These are phyloP conservation scores for Semotilus atromaculatus DNA, from an alignment of 2,797 vertebrate species.

Conservation along the genomic window DNA sequence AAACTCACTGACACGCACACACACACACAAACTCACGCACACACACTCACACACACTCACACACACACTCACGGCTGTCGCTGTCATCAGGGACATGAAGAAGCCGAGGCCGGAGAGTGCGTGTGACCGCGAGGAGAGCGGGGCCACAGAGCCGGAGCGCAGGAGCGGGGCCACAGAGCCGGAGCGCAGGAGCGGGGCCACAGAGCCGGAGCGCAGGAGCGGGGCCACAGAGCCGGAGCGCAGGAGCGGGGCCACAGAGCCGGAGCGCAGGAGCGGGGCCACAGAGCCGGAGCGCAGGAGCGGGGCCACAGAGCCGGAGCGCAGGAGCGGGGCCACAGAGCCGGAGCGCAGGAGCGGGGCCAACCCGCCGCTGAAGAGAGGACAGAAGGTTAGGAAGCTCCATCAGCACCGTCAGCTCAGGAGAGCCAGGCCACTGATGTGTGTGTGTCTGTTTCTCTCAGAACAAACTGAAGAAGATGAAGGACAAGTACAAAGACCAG, in stretches of 20 bases:
- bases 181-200: constrained; percentile 67
- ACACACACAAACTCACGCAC: no score
- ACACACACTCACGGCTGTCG: constrained; percentile 3
- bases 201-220: constrained; percentile 67
- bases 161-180: not conserved
- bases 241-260: constrained; percentile 65
- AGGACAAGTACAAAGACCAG: constrained; percentile 98
- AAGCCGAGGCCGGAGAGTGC: constrained; percentile 80
- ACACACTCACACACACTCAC: no score
- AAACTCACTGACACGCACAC: no score
- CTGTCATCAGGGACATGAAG: constrained; percentile 86
- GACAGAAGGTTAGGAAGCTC: constrained; percentile 85
- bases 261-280: constrained; percentile 66
- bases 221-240: constrained; percentile 60
- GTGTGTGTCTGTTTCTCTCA: not conserved
- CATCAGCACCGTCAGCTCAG: no score
- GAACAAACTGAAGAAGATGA: constrained; percentile 99
- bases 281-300: constrained; percentile 67
- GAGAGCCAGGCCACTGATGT: not conserved
- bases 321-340: constrained; percentile 69
- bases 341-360: constrained; percentile 67
- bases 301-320: constrained; percentile 68
- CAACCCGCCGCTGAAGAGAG: constrained; percentile 84
- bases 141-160: constrained; percentile 69
- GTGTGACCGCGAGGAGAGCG: constrained; percentile 70